Conservation (phyloP, 2,113 vertebrate genomes). For the Telmatochromis bifrenatus region DNA sequence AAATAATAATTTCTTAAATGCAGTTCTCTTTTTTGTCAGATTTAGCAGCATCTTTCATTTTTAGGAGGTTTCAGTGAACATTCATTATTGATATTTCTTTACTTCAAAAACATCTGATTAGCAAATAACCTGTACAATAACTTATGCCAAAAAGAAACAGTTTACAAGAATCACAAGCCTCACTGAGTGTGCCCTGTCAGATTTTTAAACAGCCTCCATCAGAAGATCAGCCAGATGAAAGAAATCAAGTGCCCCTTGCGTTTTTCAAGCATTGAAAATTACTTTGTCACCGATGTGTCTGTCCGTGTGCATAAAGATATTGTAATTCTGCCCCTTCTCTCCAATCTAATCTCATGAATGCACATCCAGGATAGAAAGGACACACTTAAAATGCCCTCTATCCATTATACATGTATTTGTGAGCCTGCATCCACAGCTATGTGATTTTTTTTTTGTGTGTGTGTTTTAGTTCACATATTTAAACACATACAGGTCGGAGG, state of each 20-base stretch:
- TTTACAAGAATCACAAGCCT: background rate
- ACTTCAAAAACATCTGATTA: background rate
- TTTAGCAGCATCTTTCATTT: background rate
- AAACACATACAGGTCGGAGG: background rate
- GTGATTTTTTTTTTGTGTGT: background rate
- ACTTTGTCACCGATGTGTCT: background rate
- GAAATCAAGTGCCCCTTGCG: constrained; percentile 3
- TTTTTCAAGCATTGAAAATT: constrained; percentile 13
- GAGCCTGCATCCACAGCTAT: background rate
- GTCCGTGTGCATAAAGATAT: background rate
- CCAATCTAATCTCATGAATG: constrained; percentile 48
- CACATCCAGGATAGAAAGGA: constrained; percentile 33
- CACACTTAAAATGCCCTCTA: constrained; percentile 39
- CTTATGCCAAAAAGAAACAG: background rate
- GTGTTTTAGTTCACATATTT: constrained; percentile 30
- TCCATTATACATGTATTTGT: constrained; percentile 51
- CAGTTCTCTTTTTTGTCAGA: background rate
- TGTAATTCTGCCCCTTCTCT: constrained; percentile 31
- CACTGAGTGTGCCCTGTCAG: background rate
- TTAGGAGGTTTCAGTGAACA: background rate
- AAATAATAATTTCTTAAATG: background rate
- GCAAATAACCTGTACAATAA: background rate
- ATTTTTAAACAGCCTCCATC: background rate
- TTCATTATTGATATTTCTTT: background rate
- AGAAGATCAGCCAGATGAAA: background rate